Conservation (phyloP, 2,113 vertebrate genomes). For the Rhabdomys dilectus region DNA sequence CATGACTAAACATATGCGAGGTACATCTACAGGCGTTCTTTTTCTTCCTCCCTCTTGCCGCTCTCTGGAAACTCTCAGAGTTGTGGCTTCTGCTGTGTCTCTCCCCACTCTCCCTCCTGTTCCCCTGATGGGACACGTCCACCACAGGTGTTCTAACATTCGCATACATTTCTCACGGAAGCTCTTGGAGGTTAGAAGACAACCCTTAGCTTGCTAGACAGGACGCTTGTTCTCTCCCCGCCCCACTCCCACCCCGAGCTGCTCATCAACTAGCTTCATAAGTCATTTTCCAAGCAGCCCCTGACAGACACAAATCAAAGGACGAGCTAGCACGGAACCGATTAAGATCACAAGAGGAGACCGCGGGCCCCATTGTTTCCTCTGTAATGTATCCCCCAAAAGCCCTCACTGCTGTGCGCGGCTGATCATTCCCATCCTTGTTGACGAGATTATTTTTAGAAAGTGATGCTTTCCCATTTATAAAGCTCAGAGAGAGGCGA, state of each 20-base stretch:
- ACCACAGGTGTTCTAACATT: background rate
- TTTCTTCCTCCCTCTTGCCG: background rate
- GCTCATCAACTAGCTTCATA: slow-evolving; percentile 30
- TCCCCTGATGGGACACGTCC: background rate
- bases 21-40: background rate
- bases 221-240: background rate
- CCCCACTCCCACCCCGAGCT: background rate
- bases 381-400: background rate
- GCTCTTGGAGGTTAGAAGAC: background rate
- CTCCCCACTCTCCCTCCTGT: background rate
- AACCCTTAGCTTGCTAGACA: background rate
- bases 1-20: background rate
- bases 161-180: background rate
- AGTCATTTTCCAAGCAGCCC: slow-evolving; percentile 56
- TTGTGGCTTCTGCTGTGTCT: background rate
- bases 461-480: slow-evolving; percentile 74
- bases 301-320: slow-evolving; percentile 69
- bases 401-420: background rate
- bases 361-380: slow-evolving; percentile 48
- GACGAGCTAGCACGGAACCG: background rate
- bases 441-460: slow-evolving; percentile 80
- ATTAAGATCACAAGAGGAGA: slow-evolving; percentile 53
- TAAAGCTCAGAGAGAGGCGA: slow-evolving; percentile 68
- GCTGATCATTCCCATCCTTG: slow-evolving; percentile 57
- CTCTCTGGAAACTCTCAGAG: background rate